Evolutionary conservation across 2,113 vertebrate species (phyloP).

Genomic region (Hyperopisus bebe): DNA sequence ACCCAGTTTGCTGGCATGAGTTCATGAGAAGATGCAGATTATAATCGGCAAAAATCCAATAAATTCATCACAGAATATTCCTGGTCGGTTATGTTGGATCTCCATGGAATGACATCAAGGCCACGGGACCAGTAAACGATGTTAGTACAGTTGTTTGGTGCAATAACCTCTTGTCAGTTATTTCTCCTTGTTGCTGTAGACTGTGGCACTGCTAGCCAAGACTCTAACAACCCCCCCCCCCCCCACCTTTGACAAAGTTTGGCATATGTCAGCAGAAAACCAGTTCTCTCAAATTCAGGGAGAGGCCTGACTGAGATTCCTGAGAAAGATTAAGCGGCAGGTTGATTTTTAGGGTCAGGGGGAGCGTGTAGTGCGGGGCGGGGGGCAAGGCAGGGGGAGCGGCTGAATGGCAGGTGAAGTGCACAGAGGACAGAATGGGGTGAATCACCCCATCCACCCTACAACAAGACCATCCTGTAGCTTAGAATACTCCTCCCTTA

Average conservation of each 20-base stretch:
- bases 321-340: neutral
- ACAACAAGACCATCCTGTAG: neutral
- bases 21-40: neutral
- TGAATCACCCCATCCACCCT: neutral
- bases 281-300: neutral
- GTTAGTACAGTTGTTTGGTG: neutral
- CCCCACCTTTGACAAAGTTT: neutral
- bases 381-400: neutral
- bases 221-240: neutral
- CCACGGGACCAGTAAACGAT: neutral
- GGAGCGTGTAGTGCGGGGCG: neutral
- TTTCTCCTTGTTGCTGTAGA: neutral
- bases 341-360: neutral
- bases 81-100: neutral
- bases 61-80: neutral
- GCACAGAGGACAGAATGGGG: neutral
- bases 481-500: neutral
- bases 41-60: neutral
- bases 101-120: neutral
- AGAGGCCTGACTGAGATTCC: neutral
- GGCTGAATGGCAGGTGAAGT: neutral
- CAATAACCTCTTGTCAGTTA: neutral
- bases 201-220: neutral
- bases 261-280: neutral
- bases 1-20: neutral